A percentile compares a stretch with the other conserved stretches of the same genome.
Conservation (phyloP, 2,888 invertebrate species). For the Tromatobia lineatoria region DNA sequence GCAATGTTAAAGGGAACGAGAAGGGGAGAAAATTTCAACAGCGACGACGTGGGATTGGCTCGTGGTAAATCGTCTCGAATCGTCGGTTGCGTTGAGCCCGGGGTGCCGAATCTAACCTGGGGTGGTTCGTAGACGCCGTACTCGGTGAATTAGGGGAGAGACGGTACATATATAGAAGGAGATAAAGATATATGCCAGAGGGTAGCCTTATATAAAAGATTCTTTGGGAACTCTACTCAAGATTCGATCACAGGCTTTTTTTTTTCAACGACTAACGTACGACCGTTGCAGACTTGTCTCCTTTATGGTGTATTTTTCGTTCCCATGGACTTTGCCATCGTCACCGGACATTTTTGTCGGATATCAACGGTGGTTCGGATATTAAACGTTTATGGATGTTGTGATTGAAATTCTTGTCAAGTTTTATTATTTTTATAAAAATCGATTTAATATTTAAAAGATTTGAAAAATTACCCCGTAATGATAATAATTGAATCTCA, state of each 20-base stretch:
- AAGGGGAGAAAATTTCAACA: constrained; percentile 30
- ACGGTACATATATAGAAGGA: constrained; percentile 70
- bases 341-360: not conserved
- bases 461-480: too few species aligned
- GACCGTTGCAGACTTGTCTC: constrained; percentile 51
- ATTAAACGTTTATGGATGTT: not conserved
- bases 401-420: not conserved
- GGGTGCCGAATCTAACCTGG: constrained; percentile 72
- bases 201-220: constrained; percentile 76
- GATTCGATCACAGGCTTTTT: constrained; percentile 84
- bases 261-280: constrained; percentile 23
- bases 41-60: constrained; percentile 56
- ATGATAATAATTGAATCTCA: too few species aligned
- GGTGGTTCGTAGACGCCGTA: constrained; percentile 68
- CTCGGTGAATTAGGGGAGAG: constrained; percentile 76
- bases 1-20: constrained; percentile 32
- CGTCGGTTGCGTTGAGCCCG: constrained; percentile 32
- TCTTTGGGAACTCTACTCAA: constrained; percentile 84
- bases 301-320: not conserved
- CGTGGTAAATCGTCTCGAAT: constrained; percentile 43
- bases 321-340: constrained; percentile 5
- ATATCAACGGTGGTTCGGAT: not conserved
- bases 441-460: not conserved
- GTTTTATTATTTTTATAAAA: not conserved
- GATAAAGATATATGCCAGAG: constrained; percentile 42